Conservation (phyloP, 2,888 invertebrate genomes). For the Cepaea hortensis region DNA sequence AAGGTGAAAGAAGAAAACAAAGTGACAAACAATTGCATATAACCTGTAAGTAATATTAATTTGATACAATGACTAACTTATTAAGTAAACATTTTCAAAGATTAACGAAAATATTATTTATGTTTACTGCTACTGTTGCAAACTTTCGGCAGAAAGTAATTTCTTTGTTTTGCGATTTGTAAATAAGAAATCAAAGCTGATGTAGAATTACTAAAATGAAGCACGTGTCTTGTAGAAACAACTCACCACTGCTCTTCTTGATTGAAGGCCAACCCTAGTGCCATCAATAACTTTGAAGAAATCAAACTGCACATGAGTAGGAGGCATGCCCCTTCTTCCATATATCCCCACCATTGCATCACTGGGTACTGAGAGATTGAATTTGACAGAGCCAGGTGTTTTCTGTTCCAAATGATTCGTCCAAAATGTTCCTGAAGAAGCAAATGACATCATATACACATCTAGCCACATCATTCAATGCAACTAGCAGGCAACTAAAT, state of each 20-base stretch:
- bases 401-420: slow-evolving; percentile 97
- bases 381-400: slow-evolving; percentile 93
- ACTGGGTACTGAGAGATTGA: slow-evolving; percentile 85
- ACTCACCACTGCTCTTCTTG: slow-evolving; percentile 50
- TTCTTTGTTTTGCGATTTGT: no score
- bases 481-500: no score
- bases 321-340: slow-evolving; percentile 92
- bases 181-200: no score
- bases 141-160: no score
- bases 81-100: no score
- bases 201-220: no score
- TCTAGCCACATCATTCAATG: not conserved
- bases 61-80: no score
- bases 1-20: no score
- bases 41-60: no score
- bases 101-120: no score
- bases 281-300: slow-evolving; percentile 90
- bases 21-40: no score
- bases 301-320: slow-evolving; percentile 97
- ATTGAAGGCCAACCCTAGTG: slow-evolving; percentile 60
- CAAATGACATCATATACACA: not conserved
- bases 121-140: no score
- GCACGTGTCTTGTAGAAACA: not conserved
- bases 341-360: slow-evolving; percentile 87
- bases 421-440: slow-evolving; percentile 93